A percentile compares a stretch with the other conserved stretches of the same genome.
Evolutionary conservation across 2,888 invertebrate species (phyloP).

Genomic region (Fragum fragum): DNA sequence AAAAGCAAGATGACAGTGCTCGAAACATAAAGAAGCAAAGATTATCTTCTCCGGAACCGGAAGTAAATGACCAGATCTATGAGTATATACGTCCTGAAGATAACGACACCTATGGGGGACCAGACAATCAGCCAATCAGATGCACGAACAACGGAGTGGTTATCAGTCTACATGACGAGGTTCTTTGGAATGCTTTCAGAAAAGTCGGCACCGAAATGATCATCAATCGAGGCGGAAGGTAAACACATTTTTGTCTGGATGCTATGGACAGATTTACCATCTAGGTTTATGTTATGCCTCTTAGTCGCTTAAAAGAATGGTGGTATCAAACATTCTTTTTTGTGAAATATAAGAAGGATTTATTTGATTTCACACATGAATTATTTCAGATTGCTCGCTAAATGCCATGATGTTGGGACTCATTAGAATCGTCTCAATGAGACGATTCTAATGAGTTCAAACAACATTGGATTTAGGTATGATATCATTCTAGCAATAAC

Average conservation of each 20-base stretch:
- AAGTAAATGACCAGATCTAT: not conserved
- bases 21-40: not conserved
- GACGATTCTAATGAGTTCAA: no score
- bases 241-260: not conserved
- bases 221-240: constrained; percentile 76
- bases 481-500: no score
- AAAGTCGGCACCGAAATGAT: constrained; percentile 76
- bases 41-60: not conserved
- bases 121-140: constrained; percentile 23
- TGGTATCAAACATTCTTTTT: no score
- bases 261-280: not conserved
- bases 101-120: not conserved
- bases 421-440: no score
- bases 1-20: not conserved
- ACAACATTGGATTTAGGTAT: no score
- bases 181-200: constrained; percentile 70
- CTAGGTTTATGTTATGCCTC: no score
- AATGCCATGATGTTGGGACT: no score
- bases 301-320: no score
- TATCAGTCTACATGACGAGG: constrained; percentile 58
- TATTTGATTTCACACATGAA: no score
- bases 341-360: no score
- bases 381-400: no score
- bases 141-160: constrained; percentile 51
- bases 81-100: not conserved